These are phyloP conservation scores for Grus americana DNA, from an alignment of 2,113 vertebrate genomes.

Conservation along the genomic window DNA sequence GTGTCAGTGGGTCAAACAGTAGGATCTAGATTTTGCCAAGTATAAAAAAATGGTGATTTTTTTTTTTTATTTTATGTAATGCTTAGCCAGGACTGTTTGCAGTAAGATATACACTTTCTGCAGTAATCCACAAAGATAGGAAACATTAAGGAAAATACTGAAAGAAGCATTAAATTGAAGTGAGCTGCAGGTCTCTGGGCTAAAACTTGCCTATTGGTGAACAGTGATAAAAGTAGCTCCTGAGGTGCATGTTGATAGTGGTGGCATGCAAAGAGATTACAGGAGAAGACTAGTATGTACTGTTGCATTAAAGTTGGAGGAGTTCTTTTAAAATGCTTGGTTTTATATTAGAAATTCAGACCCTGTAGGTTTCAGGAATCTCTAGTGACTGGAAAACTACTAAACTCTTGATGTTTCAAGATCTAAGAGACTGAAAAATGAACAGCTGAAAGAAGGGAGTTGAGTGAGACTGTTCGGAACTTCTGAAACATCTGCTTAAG, in stretches of 20 bases:
- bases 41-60: not conserved
- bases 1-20: not conserved
- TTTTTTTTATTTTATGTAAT: not conserved
- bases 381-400: not conserved
- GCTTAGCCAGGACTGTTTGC: not conserved
- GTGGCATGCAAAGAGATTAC: not conserved
- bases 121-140: not conserved
- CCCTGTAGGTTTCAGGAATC: not conserved
- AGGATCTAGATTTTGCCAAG: not conserved
- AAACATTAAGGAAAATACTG: not conserved
- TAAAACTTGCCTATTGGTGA: not conserved
- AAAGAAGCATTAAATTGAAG: not conserved
- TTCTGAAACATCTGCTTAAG: slow-evolving; percentile 16
- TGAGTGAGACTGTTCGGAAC: not conserved
- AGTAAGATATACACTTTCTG: not conserved
- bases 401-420: slow-evolving; percentile 33
- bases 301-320: not conserved
- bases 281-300: not conserved
- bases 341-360: not conserved
- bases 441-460: not conserved
- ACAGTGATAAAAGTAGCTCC: not conserved
- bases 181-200: not conserved
- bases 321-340: not conserved
- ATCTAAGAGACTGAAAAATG: slow-evolving; percentile 33
- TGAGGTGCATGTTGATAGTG: not conserved